Percentiles rank a stretch among this genome's conserved stretches.
These are phyloP conservation scores for Axea sp. DNA, from an alignment of 2,888 invertebrate species.

Conservation along the genomic window DNA sequence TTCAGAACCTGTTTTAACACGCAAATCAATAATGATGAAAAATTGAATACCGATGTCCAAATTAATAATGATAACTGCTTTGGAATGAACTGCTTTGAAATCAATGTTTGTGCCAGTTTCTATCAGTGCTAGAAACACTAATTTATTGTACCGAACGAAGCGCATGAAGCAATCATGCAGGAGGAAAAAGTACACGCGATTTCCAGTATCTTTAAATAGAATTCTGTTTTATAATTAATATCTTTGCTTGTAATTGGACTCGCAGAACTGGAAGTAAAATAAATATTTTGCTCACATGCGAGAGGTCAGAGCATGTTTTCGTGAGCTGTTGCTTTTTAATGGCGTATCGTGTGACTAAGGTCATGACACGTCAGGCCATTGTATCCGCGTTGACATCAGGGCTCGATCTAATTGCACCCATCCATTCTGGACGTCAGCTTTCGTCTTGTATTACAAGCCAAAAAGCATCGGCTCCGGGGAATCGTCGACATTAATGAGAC, in stretches of 20 bases:
- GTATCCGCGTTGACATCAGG: conserved; percentile 33
- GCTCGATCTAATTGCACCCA: conserved; percentile 49
- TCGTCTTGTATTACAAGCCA: conserved; percentile 53
- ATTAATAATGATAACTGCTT: no score
- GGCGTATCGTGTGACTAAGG: conserved; percentile 31
- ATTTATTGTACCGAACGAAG: no score
- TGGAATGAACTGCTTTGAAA: no score
- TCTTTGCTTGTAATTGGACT: conserved; percentile 1
- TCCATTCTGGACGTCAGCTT: conserved; percentile 47
- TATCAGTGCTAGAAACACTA: no score
- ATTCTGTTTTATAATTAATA: conserved; percentile 43
- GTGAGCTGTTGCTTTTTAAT: conserved; percentile 30
- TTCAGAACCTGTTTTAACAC: no score
- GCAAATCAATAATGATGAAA: no score
- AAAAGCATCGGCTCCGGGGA: conserved; percentile 42
- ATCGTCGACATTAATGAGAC: conserved; percentile 59
- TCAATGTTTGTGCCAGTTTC: no score
- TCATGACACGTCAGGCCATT: conserved; percentile 33
- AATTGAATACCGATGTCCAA: no score
- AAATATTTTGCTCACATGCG: conserved; percentile 18
- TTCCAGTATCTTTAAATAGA: no score
- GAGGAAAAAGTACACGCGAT: no score
- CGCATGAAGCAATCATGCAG: no score
- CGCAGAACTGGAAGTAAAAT: conserved; percentile 3
- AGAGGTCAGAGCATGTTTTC: conserved; percentile 30